These are phyloP conservation scores for Melanotus villosus DNA, from an alignment of 2,888 invertebrate genomes.

Conservation along the genomic window DNA sequence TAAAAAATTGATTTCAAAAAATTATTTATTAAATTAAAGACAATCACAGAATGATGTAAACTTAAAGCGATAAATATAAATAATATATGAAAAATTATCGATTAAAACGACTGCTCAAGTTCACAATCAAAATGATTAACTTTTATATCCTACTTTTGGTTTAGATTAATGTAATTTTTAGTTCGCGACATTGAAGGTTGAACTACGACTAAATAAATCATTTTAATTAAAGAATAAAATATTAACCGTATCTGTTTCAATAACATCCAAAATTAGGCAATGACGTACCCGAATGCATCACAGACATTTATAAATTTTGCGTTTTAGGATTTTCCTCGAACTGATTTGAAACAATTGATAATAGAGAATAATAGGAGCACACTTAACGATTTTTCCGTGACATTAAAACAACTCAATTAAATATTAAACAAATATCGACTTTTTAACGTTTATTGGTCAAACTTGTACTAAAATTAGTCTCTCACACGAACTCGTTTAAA, in stretches of 20 bases:
- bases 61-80: no score
- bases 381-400: constrained; percentile 33
- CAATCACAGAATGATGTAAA: no score
- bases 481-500: constrained; percentile 34
- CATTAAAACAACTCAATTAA: constrained; percentile 45
- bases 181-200: not conserved
- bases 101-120: no score
- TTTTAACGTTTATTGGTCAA: constrained; percentile 39
- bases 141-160: not conserved
- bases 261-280: no score
- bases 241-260: not conserved
- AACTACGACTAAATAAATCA: not conserved
- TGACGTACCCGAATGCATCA: no score
- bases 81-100: no score
- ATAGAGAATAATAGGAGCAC: not conserved
- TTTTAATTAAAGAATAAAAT: constrained; percentile 1
- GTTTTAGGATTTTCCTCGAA: not conserved
- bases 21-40: no score
- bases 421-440: constrained; percentile 45
- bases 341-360: no score
- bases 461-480: constrained; percentile 43
- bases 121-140: no score
- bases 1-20: no score
- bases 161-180: not conserved
- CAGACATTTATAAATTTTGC: not conserved